Percentiles rank a stretch among this genome's conserved stretches.
These are phyloP conservation scores for Myotis vivesi DNA, from an alignment of 2,797 vertebrate genomes.

Conservation along the genomic window DNA sequence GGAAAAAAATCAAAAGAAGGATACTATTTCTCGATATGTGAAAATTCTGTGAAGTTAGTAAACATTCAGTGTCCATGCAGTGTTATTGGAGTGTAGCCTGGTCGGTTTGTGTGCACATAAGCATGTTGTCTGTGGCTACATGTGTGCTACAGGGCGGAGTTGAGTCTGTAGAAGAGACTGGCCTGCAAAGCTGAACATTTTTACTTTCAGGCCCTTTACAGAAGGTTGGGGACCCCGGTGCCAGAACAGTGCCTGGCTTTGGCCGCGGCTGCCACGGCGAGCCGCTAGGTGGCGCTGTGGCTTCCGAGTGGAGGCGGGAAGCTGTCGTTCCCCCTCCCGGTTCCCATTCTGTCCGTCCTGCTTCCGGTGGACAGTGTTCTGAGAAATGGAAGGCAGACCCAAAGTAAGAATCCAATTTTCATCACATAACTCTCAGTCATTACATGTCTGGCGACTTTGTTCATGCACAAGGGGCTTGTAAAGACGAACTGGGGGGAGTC, in stretches of 20 bases:
- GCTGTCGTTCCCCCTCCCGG: not conserved
- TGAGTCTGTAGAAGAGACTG: not conserved
- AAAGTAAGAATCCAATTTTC: not conserved
- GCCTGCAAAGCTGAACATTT: not conserved
- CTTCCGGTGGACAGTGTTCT: not conserved
- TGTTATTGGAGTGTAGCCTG: not conserved
- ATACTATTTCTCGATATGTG: not conserved
- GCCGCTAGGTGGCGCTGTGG: slow-evolving; percentile 63
- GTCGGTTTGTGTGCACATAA: not conserved
- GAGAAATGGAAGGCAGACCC: not conserved
- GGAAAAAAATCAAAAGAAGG: not conserved
- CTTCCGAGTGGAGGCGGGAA: not conserved
- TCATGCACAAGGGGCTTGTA: not conserved
- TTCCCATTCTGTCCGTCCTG: not conserved
- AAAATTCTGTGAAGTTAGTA: not conserved
- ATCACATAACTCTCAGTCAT: not conserved
- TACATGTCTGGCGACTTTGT: not conserved
- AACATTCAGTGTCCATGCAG: not conserved
- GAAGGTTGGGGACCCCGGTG: not conserved
- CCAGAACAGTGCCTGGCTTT: not conserved
- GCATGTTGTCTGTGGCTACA: not conserved
- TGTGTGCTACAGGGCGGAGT: not conserved
- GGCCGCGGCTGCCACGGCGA: rapidly evolving
- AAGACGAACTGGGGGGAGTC: not conserved
- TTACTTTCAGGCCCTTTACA: not conserved